Percentiles rank a stretch among this genome's conserved stretches.
Evolutionary conservation across 2,797 vertebrate species (phyloP).

Genomic region (Pangasius krempfi): DNA sequence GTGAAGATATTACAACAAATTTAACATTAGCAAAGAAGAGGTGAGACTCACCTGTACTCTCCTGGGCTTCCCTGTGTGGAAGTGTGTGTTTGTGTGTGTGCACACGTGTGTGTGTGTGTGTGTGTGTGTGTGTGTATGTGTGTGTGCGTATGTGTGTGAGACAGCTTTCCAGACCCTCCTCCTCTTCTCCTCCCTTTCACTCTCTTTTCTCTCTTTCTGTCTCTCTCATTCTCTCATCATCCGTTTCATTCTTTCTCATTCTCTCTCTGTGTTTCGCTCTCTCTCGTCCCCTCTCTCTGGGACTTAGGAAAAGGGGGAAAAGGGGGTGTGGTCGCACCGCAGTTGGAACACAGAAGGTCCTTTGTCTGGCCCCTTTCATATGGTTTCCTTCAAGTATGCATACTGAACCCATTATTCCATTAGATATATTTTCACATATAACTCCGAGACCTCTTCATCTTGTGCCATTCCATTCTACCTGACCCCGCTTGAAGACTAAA

Average conservation of each 20-base stretch:
- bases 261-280: conserved; percentile 25
- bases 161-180: conserved; percentile 71
- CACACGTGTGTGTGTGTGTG: conserved; percentile 24
- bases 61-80: conserved; percentile 35
- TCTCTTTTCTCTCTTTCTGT: conserved; percentile 1
- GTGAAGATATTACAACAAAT: not conserved
- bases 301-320: conserved; percentile 65
- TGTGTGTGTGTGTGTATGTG: conserved; percentile 67
- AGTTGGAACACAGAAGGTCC: conserved; percentile 80
- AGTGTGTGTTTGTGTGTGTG: conserved; percentile 6
- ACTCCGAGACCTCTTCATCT: conserved; percentile 66
- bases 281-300: conserved; percentile 40
- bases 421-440: conserved; percentile 83
- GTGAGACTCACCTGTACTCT: conserved; percentile 59
- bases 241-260: conserved; percentile 24
- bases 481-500: conserved; percentile 60
- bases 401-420: conserved; percentile 84
- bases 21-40: conserved; percentile 10
- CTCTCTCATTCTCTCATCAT: conserved; percentile 8
- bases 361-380: conserved; percentile 83
- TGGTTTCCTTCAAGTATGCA: conserved; percentile 84
- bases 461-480: conserved; percentile 49
- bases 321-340: conserved; percentile 67
- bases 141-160: conserved; percentile 64
- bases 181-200: conserved; percentile 45